Evolutionary conservation across 2,888 invertebrate species (phyloP).

Genomic region (Lycocerus yunnanus): DNA sequence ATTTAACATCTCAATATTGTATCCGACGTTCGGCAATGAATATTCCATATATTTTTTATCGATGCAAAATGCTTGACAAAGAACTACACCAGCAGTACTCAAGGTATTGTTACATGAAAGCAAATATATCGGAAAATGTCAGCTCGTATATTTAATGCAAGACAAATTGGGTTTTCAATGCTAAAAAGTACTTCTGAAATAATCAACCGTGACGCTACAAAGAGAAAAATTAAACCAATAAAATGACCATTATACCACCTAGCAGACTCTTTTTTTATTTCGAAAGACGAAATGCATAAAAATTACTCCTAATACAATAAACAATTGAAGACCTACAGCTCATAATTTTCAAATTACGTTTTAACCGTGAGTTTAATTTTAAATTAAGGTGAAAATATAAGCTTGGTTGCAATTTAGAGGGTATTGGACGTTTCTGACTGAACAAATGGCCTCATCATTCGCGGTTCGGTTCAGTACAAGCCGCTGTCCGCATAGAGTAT

Average conservation of each 20-base stretch:
- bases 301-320: no score
- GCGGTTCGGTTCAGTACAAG: slow-evolving; percentile 31
- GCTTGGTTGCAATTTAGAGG: slow-evolving; percentile 29
- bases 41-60: not conserved
- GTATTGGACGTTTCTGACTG: slow-evolving; percentile 27
- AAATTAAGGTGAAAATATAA: slow-evolving; percentile 21
- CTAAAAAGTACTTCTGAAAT: not conserved
- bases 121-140: not conserved
- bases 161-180: not conserved
- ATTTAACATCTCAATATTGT: not conserved
- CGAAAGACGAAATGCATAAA: no score
- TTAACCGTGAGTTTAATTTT: not conserved
- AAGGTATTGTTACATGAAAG: not conserved
- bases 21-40: not conserved
- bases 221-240: no score
- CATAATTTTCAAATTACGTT: not conserved
- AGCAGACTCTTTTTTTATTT: not conserved
- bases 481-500: slow-evolving; percentile 35
- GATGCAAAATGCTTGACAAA: not conserved
- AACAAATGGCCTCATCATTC: slow-evolving; percentile 38
- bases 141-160: not conserved
- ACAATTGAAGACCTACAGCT: not conserved
- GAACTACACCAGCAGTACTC: not conserved
- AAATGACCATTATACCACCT: no score
- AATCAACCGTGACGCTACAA: no score